A percentile compares a stretch with the other conserved stretches of the same genome.
phyloP scores from a whole-genome alignment of 2,113 vertebrate species.

The Dolichotis patagonum region DNA sequence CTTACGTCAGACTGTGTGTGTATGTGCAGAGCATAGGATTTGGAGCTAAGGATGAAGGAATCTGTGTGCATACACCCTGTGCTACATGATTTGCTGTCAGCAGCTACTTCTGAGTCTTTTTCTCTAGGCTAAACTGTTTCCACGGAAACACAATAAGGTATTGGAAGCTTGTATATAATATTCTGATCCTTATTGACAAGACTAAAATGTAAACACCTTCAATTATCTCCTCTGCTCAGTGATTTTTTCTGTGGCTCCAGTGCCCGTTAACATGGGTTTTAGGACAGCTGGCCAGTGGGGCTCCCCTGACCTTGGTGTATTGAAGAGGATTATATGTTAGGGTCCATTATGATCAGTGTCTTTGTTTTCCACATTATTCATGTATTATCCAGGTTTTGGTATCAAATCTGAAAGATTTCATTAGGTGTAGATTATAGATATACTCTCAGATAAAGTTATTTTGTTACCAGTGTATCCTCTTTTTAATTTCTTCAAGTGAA shows the following conservation, averaged over 20 bases:
- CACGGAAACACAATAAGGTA: slow-evolving; percentile 60
- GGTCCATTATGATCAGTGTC: not conserved
- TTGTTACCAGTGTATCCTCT: not conserved
- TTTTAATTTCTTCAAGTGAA: not conserved
- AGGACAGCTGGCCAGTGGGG: not conserved
- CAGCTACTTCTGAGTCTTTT: slow-evolving; percentile 7
- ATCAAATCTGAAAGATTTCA: not conserved
- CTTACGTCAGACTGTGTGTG: not conserved
- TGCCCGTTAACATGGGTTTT: no score
- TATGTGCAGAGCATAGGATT: no score
- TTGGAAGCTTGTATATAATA: slow-evolving; percentile 37
- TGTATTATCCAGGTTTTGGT: not conserved
- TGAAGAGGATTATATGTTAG: not conserved
- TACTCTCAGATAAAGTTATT: not conserved
- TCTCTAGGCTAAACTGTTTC: slow-evolving; percentile 36
- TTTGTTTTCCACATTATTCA: not conserved
- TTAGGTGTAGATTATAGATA: not conserved
- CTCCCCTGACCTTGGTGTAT: not conserved
- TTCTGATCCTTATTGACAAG: slow-evolving; percentile 60
- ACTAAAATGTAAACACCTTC: not conserved
- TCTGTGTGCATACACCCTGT: not conserved
- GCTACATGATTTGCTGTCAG: not conserved
- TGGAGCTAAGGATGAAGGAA: not conserved
- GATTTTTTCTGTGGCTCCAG: not conserved
- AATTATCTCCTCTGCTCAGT: not conserved